These are phyloP conservation scores for Physella acuta DNA, from an alignment of 1,140 invertebrate genomes.

Conservation along the genomic window DNA sequence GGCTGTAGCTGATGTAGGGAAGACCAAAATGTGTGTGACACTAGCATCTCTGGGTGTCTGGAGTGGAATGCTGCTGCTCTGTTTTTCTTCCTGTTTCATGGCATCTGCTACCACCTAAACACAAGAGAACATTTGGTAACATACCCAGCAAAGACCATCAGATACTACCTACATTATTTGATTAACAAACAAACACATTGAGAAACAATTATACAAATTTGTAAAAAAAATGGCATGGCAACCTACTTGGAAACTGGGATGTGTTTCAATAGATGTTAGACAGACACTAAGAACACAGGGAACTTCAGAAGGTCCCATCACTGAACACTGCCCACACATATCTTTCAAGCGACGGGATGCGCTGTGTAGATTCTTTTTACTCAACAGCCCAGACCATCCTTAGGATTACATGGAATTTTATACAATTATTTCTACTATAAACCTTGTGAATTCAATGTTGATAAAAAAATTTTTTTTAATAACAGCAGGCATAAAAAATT, in stretches of 20 bases:
- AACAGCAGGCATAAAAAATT: background rate
- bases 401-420: no score
- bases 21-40: slow-evolving; percentile 97
- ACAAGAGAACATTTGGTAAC: no score
- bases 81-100: slow-evolving; percentile 55
- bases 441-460: background rate
- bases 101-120: slow-evolving; percentile 81
- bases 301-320: slow-evolving; percentile 61
- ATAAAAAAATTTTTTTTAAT: background rate
- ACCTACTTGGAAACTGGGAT: slow-evolving; percentile 75
- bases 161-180: no score
- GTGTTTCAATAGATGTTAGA: slow-evolving; percentile 93
- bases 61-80: slow-evolving; percentile 52
- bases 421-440: no score
- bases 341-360: slow-evolving; percentile 87
- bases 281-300: slow-evolving; percentile 95
- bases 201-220: no score
- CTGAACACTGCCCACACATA: slow-evolving; percentile 83
- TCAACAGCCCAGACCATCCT: slow-evolving; percentile 91
- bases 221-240: no score
- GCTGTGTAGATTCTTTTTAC: slow-evolving; percentile 83
- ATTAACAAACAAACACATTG: background rate
- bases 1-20: slow-evolving; percentile 95
- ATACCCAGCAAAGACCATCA: no score
- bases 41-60: slow-evolving; percentile 74